Conservation (phyloP, 2,113 vertebrate genomes). For the Cebidichthys violaceus region DNA sequence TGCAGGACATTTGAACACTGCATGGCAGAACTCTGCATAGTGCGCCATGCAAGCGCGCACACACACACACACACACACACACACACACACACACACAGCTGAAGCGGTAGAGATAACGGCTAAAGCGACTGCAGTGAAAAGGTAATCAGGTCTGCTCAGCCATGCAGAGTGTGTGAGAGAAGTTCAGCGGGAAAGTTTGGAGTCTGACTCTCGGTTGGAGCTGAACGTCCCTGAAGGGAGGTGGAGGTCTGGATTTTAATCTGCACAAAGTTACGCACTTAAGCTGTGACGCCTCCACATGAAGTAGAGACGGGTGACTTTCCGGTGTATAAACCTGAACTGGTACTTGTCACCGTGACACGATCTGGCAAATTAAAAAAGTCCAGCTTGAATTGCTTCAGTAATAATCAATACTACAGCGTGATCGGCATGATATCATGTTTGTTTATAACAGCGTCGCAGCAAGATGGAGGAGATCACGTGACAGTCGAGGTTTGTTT, state of each 20-base stretch:
- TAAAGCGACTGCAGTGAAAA: constrained; percentile 52
- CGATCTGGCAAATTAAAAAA: neutral
- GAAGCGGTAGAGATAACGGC: constrained; percentile 58
- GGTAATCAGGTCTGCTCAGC: constrained; percentile 62
- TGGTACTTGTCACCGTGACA: neutral
- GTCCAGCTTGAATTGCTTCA: neutral
- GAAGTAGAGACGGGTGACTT: too few relatives aligned
- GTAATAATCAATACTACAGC: neutral
- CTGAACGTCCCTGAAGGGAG: neutral
- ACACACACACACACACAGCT: constrained; percentile 48
- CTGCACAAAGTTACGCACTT: neutral
- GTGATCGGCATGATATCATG: neutral
- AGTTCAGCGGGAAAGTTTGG: constrained; percentile 29
- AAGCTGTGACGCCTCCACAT: neutral
- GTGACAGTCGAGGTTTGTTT: too few relatives aligned
- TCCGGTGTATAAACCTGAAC: neutral
- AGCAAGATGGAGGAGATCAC: neutral
- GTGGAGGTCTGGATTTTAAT: neutral
- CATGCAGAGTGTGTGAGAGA: constrained; percentile 46
- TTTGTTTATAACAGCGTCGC: neutral
- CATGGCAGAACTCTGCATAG: constrained; percentile 34
- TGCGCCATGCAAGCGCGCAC: constrained; percentile 1
- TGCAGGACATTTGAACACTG: constrained; percentile 51
- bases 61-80: constrained; percentile 9
- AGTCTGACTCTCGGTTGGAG: constrained; percentile 23